Evolutionary conservation across 1,140 invertebrate species (phyloP), one percentile per base, ranked within the genome.

Genomic region (Phymorhynchus buccinoides): DNA sequence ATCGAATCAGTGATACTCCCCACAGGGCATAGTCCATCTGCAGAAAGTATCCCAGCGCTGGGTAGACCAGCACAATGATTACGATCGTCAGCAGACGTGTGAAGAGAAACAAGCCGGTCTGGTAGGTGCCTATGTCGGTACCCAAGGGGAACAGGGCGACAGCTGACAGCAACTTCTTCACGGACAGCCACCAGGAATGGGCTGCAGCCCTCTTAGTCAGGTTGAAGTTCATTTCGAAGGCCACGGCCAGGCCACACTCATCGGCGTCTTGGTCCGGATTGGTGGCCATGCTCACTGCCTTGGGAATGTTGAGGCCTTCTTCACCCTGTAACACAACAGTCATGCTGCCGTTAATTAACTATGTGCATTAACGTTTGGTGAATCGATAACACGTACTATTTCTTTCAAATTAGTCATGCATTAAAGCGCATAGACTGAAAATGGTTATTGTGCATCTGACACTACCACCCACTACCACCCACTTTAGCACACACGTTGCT

Each of bases 101-200:
- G 35, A 89, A 86, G 56, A 95, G 88, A 85, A 94, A 94, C 35
- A 94, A 87, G 35, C 90, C 91, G 12, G 92, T 93, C 14, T 95
- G 90, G 85, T 93, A 94, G 79, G 93, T 93, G 14, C 94, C 94
- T 86, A 93, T 90, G 16, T 93, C 89, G 56, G 92, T 92, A 16
- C 94, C 94, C 56, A 88, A 56, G 80, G 81, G 85, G 83, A 86
- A 88, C 48, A 83, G n/a, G 12, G 27, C 77, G 35, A 79, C 27
- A 18, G 42, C 77, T 30, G 77, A n/a, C 32, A 30, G 42, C 27
- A 1, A 2, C 32, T 48, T 79, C 41, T 48, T 48, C 41, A 79
- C 44, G 1, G 44, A 79, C 35, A 41, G 0, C 41, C 41, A 52
- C 77, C 32, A 2, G 56, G 56, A 27, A 27, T 9, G 56, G n/a